A percentile compares a stretch with the other conserved stretches of the same genome.
These are phyloP conservation scores for Schizaphis graminum DNA, from an alignment of 2,888 invertebrate genomes.

Conservation along the genomic window DNA sequence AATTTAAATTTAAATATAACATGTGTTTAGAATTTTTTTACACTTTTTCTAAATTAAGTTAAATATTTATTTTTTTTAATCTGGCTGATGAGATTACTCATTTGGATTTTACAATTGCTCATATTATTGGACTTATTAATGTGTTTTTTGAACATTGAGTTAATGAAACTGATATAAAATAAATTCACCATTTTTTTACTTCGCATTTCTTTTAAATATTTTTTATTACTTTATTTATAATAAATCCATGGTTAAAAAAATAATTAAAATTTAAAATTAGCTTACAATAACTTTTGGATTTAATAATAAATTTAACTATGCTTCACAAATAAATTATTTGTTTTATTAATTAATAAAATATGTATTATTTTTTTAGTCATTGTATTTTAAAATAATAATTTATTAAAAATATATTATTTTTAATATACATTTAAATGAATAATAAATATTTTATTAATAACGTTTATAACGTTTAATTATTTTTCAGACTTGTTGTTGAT, in stretches of 20 bases:
- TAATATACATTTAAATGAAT: background rate
- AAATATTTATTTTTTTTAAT: background rate
- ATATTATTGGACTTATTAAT: background rate
- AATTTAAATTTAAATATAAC: no score
- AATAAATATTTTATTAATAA: background rate
- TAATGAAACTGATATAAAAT: background rate
- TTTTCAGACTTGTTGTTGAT: constrained; percentile 60
- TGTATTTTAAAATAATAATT: no score
- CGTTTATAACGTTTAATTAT: constrained; percentile 65
- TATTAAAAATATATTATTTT: background rate
- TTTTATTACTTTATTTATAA: no score
- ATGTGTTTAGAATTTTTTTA: no score
- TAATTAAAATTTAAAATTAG: no score
- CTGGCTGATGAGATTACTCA: background rate
- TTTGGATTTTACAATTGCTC: background rate
- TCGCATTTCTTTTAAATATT: no score
- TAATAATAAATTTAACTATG: no score
- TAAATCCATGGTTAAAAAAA: no score
- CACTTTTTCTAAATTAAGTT: no score
- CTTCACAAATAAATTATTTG: background rate
- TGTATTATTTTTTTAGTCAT: background rate
- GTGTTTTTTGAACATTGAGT: background rate
- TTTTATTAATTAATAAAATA: background rate
- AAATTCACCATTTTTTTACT: background rate
- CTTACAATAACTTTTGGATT: no score